Evolutionary conservation across 2,797 vertebrate genomes (phyloP).

Genomic region (Nothura maculosa): DNA sequence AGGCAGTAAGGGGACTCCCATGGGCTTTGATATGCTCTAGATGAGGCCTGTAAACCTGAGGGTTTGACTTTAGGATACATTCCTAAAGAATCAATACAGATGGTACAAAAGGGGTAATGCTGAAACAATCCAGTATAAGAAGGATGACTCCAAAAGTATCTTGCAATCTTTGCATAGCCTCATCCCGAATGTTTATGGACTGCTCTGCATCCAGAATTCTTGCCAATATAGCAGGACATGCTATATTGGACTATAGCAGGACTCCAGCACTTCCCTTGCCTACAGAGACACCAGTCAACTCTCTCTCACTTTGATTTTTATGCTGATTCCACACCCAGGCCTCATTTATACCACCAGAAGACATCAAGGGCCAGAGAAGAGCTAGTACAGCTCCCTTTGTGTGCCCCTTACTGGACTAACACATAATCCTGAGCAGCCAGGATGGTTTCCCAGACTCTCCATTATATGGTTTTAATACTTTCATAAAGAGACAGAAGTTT

Average conservation of each 20-base stretch:
- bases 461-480: not conserved
- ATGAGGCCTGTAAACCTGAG: not conserved
- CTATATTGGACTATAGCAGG: too few species aligned
- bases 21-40: not conserved
- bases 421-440: not conserved
- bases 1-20: not conserved
- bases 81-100: not conserved
- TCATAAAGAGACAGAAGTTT: not conserved
- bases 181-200: not conserved
- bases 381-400: not conserved
- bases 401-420: not conserved
- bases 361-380: not conserved
- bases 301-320: conserved; percentile 33
- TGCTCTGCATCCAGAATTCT: not conserved
- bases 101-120: not conserved
- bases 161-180: not conserved
- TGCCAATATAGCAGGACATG: not conserved
- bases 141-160: not conserved
- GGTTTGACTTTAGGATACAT: not conserved
- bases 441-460: not conserved
- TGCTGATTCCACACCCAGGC: not conserved
- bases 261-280: not conserved
- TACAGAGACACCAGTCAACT: not conserved
- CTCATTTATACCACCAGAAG: not conserved
- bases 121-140: not conserved